Conservation (phyloP, 2,113 vertebrate species). For the Coreoperca whiteheadi region DNA sequence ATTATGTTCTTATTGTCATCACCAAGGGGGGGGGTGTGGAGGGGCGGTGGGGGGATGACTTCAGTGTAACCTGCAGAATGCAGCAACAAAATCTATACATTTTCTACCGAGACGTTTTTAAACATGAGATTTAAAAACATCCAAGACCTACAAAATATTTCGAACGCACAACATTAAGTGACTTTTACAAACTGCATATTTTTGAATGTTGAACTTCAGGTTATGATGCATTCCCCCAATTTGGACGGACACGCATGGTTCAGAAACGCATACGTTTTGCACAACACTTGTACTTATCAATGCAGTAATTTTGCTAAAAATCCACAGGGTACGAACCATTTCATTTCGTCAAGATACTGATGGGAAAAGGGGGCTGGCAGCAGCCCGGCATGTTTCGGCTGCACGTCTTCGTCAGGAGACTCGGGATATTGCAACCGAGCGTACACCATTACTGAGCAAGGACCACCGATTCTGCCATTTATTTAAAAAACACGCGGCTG, state of each 20-base stretch:
- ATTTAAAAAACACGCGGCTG: constrained; percentile 23
- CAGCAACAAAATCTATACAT: not conserved
- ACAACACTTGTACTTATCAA: constrained; percentile 25
- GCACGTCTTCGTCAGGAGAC: constrained; percentile 32
- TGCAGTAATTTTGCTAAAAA: constrained; percentile 1
- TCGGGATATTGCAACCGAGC: constrained; percentile 28
- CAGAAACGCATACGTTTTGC: constrained; percentile 1
- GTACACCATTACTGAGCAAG: constrained; percentile 2
- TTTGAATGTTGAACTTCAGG: constrained; percentile 36
- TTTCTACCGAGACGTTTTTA: not conserved
- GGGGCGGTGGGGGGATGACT: too few relatives aligned
- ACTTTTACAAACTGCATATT: constrained; percentile 30
- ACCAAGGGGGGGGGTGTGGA: too few relatives aligned
- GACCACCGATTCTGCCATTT: not conserved
- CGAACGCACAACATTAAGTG: not conserved
- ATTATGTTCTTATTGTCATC: constrained; percentile 26
- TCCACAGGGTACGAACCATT: constrained; percentile 2
- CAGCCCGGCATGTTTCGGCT: constrained; percentile 41
- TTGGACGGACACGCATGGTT: not conserved
- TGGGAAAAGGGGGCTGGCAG: not conserved
- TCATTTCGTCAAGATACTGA: constrained; percentile 9
- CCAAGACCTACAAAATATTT: not conserved
- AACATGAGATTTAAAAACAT: not conserved
- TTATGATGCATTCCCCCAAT: not conserved
- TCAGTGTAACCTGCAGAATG: not conserved